Evolutionary conservation across 2,797 vertebrate species (phyloP).

Genomic region (Eulemur coronatus): DNA sequence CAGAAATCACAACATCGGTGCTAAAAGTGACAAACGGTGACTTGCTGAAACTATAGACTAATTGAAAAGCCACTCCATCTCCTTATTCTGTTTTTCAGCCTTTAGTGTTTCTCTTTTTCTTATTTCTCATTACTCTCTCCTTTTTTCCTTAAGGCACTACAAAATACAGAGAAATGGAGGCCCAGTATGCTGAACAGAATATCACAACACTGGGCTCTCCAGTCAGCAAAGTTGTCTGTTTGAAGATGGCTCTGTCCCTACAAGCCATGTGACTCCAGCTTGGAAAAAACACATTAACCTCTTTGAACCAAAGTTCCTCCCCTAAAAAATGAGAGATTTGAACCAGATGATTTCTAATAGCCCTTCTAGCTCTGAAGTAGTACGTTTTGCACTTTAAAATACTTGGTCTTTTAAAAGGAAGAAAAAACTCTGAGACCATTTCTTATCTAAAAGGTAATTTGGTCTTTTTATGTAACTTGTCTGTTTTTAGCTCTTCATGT

Average conservation of each 20-base stretch:
- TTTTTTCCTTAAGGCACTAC: background rate
- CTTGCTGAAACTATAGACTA: background rate
- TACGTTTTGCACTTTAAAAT: background rate
- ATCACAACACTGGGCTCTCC: background rate
- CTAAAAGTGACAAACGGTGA: background rate
- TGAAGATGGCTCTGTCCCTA: background rate
- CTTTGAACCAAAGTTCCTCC: background rate
- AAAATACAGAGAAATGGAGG: background rate
- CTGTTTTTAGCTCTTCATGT: background rate
- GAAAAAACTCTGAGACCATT: background rate
- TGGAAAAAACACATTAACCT: background rate
- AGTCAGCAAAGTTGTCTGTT: background rate
- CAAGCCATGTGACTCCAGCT: background rate
- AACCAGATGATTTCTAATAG: background rate
- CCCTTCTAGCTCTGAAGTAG: background rate
- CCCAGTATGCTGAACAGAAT: background rate
- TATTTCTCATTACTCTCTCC: background rate
- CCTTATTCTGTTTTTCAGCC: background rate
- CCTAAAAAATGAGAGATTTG: background rate
- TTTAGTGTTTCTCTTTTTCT: background rate
- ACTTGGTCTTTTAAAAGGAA: slow-evolving; percentile 2
- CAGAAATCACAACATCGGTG: background rate
- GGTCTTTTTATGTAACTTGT: slow-evolving; percentile 39
- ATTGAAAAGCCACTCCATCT: background rate
- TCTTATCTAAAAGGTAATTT: slow-evolving; percentile 41